Conservation (phyloP, 2,888 invertebrate species). For the Clunio marinus region DNA sequence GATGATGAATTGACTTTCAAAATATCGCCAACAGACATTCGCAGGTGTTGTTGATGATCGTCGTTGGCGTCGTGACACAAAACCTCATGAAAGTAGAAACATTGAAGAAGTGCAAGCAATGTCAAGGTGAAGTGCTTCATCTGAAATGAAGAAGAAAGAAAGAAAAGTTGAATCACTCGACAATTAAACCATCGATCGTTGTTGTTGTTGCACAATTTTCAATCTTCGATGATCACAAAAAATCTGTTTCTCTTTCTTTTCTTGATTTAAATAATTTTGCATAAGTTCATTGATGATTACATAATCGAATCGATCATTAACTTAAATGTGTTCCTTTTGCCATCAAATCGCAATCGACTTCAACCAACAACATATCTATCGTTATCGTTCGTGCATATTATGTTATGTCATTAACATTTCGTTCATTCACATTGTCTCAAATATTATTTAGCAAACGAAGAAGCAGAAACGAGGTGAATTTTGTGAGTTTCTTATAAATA, state of each 20-base stretch:
- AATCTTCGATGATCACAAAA: not conserved
- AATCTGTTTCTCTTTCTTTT: no score
- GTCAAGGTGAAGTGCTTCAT: conserved; percentile 37
- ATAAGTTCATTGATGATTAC: no score
- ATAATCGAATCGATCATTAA: no score
- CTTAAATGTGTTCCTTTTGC: not conserved
- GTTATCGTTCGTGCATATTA: no score
- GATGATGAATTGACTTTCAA: conserved; percentile 12
- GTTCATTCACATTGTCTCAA: not conserved
- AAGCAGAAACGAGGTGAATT: no score
- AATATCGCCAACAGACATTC: conserved; percentile 14
- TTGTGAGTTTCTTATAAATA: no score
- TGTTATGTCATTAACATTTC: not conserved
- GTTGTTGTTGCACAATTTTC: not conserved
- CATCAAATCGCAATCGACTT: no score
- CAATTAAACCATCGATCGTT: not conserved
- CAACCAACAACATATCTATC: no score
- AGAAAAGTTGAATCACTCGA: not conserved
- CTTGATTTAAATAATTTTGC: no score
- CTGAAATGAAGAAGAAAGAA: conserved; percentile 6
- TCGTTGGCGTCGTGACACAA: conserved; percentile 15
- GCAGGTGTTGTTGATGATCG: not conserved
- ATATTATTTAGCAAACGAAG: not conserved
- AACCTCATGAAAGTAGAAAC: not conserved
- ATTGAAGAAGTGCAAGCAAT: conserved; percentile 30